Evolutionary conservation across 2,888 invertebrate species (phyloP), one percentile per base, ranked within the genome.

Genomic region (Actias luna): DNA sequence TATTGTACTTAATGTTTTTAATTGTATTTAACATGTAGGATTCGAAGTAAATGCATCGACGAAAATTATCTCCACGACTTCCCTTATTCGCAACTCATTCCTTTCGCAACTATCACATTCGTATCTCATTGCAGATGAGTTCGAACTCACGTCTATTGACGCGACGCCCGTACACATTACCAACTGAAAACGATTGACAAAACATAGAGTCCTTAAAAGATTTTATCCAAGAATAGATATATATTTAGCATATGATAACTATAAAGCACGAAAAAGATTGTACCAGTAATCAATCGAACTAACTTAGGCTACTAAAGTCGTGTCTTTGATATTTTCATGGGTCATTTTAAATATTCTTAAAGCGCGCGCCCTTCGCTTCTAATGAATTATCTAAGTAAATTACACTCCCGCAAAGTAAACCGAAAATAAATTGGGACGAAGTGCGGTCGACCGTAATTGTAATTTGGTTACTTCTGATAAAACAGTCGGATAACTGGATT

Each of bases 381-480:
- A 50, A 25, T 25, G 46, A 50, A 50, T 25, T 12, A 22, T 50
- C 46, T 50, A 50, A 50, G 46, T 50, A 50, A 50, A 50, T 50
- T 50, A 50, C 46, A 50, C 12, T 2, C 12, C 46, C 46, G 22
- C 46, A 50, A 25, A 50, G 46, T 50, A 50, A 50, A 50, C 46
- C 46, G 46, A 50, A 50, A 50, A 50, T 25, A 50, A 50, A 50
- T 50, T 50, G 46, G 46, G 46, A 25, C 25, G 46, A 50, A 50
- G 46, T 50, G 46, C 46, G 46, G 46, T 50, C 46, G 46, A 50
- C 25, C 46, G 46, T 50, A 25, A 50, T 50, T 50, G 4, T 50
- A 50, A 50, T 50, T 50, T 50, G 25, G 25, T 50, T 50, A 50
- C 25, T 50, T 50, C 22, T 50, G 46, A 25, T 50, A 50, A 22